These are phyloP conservation scores for Orientallactaga bullata DNA, from an alignment of 2,113 vertebrate genomes.

Conservation along the genomic window DNA sequence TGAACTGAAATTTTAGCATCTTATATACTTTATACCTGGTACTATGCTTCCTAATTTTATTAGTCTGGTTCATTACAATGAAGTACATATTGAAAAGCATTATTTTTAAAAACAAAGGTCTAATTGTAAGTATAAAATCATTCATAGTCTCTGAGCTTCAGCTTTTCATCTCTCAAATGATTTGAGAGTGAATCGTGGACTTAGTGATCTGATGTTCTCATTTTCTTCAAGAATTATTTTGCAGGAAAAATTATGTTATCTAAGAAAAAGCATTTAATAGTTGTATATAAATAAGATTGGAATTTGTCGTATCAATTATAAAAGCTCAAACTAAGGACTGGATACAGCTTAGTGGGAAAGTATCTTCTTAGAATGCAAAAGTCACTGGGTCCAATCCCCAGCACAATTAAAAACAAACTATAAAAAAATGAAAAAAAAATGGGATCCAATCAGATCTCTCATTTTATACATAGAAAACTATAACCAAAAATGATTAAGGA, in stretches of 20 bases:
- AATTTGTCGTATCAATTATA: not conserved
- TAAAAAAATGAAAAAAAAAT: not conserved
- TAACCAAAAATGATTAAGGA: not conserved
- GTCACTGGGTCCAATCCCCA: not conserved
- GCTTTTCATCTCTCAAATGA: not conserved
- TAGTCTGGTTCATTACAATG: not conserved
- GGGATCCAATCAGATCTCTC: not conserved
- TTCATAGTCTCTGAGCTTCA: not conserved
- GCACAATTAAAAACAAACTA: not conserved
- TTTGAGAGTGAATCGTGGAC: not conserved
- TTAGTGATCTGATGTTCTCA: not conserved
- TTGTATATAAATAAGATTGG: not conserved
- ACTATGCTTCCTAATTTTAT: not conserved
- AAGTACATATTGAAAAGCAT: not conserved
- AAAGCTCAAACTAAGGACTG: constrained; percentile 4
- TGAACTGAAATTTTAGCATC: constrained; percentile 44
- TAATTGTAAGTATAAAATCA: not conserved
- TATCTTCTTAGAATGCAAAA: not conserved
- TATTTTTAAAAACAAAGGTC: not conserved
- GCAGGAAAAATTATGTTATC: not conserved
- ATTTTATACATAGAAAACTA: not conserved
- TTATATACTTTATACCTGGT: constrained; percentile 49
- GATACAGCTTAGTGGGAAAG: not conserved
- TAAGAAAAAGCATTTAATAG: not conserved
- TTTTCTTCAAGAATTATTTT: not conserved